phyloP scores from a whole-genome alignment of 2,113 vertebrate species.

The Catharus minimus region DNA sequence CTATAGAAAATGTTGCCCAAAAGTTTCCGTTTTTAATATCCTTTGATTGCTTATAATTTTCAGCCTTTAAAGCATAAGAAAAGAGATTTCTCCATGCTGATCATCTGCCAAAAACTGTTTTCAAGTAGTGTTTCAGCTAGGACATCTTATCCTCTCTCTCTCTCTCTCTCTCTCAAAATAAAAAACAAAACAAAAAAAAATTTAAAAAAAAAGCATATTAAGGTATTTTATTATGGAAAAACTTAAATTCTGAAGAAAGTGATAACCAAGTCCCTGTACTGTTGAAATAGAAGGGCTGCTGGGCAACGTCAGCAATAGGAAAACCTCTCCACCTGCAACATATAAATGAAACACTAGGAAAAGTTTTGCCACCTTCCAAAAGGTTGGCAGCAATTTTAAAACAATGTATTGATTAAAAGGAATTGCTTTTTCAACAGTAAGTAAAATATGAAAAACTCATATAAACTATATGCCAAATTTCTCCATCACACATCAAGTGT shows the following conservation, averaged over 20 bases:
- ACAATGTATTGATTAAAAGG: not conserved
- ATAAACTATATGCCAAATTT: not conserved
- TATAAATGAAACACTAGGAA: not conserved
- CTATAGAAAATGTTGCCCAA: not conserved
- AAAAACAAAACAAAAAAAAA: not conserved
- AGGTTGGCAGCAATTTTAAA: not conserved
- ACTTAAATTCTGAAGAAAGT: not conserved
- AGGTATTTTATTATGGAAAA: not conserved
- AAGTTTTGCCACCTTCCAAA: not conserved
- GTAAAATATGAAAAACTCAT: not conserved
- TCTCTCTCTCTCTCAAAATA: not conserved
- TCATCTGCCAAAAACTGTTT: not conserved
- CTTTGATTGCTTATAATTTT: slow-evolving; percentile 27
- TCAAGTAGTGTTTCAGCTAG: not conserved
- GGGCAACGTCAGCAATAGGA: not conserved
- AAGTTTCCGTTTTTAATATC: not conserved
- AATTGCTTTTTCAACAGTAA: not conserved
- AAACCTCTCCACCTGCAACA: not conserved
- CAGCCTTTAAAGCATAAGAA: not conserved
- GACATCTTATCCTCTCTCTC: not conserved
- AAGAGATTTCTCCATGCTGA: not conserved
- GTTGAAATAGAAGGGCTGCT: not conserved
- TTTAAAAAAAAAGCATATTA: not conserved
- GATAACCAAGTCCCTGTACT: not conserved
- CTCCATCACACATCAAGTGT: not conserved